Conservation (phyloP, 2,888 invertebrate species). For the Melolontha melolontha region DNA sequence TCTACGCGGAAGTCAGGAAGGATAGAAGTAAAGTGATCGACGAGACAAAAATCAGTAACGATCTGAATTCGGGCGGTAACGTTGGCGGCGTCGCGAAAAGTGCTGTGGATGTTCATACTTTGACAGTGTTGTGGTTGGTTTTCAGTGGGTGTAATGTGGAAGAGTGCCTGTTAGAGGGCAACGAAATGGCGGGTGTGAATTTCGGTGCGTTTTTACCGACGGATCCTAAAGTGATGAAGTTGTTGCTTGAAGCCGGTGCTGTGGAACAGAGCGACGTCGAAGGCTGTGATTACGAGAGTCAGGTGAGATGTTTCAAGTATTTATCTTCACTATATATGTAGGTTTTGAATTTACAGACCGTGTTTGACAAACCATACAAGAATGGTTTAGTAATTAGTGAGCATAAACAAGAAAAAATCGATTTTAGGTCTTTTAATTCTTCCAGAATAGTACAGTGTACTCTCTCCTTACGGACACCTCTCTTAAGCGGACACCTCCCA, state of each 20-base stretch:
- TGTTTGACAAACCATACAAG: no score
- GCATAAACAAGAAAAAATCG: no score
- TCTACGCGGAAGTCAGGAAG: slow-evolving; percentile 62
- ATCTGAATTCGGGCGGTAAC: slow-evolving; percentile 35
- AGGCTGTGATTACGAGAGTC: slow-evolving; percentile 64
- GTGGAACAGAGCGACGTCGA: slow-evolving; percentile 67
- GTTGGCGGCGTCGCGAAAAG: slow-evolving; percentile 37
- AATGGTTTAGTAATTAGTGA: no score
- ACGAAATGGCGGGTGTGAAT: slow-evolving; percentile 65
- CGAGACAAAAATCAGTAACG: slow-evolving; percentile 46
- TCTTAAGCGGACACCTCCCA: no score
- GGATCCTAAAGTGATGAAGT: slow-evolving; percentile 77
- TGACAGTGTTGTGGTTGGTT: slow-evolving; percentile 82
- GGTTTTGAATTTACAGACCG: no score
- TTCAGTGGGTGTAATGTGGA: slow-evolving; percentile 76
- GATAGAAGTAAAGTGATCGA: slow-evolving; percentile 49
- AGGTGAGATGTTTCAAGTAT: slow-evolving; percentile 55
- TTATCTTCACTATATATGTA: no score
- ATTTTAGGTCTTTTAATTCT: no score
- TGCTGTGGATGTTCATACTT: slow-evolving; percentile 72
- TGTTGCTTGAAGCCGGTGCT: slow-evolving; percentile 82
- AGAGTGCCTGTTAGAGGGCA: slow-evolving; percentile 67
- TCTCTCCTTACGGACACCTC: no score
- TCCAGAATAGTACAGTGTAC: no score
- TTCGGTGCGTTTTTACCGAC: slow-evolving; percentile 74